Evolutionary conservation across 2,888 invertebrate genomes (phyloP).

Genomic region (Drosophila kuntzei): DNA sequence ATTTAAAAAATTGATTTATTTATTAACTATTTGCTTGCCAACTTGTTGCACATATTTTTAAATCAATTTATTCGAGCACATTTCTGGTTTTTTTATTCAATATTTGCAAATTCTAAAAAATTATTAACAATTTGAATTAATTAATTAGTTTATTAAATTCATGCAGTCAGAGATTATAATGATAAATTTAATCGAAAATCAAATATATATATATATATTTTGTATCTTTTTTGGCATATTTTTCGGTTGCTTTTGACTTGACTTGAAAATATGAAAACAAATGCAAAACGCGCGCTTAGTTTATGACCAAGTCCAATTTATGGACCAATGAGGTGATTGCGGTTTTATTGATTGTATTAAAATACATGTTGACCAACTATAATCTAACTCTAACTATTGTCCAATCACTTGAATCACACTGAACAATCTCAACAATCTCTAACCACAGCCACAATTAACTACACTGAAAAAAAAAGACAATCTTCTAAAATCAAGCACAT

Average conservation of each 20-base stretch:
- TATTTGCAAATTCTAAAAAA: conserved; percentile 13
- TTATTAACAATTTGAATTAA: conserved; percentile 47
- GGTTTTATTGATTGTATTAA: conserved; percentile 63
- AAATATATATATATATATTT: conserved; percentile 66
- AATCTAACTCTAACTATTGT: conserved; percentile 17
- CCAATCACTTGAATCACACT: conserved; percentile 47
- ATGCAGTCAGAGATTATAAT: conserved; percentile 56
- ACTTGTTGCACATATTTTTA: conserved; percentile 62
- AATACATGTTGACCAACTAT: conserved; percentile 47
- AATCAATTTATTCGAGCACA: conserved; percentile 59
- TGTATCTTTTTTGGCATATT: conserved; percentile 70
- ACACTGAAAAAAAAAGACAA: too few relatives aligned
- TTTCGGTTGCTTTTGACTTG: conserved; percentile 75
- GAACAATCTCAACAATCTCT: conserved; percentile 20
- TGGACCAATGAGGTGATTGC: conserved; percentile 86
- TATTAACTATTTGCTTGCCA: conserved; percentile 62
- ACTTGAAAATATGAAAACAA: conserved; percentile 65
- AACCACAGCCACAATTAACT: conserved; percentile 1
- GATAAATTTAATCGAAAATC: conserved; percentile 54
- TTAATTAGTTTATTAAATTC: conserved; percentile 56
- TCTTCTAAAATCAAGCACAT: too few relatives aligned
- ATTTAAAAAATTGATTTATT: conserved; percentile 19
- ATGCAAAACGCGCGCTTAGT: conserved; percentile 80
- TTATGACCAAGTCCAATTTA: conserved; percentile 86
- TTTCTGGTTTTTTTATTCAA: conserved; percentile 37